Conservation (phyloP, 1,140 invertebrate species). For the Heliconius eleuchia region DNA sequence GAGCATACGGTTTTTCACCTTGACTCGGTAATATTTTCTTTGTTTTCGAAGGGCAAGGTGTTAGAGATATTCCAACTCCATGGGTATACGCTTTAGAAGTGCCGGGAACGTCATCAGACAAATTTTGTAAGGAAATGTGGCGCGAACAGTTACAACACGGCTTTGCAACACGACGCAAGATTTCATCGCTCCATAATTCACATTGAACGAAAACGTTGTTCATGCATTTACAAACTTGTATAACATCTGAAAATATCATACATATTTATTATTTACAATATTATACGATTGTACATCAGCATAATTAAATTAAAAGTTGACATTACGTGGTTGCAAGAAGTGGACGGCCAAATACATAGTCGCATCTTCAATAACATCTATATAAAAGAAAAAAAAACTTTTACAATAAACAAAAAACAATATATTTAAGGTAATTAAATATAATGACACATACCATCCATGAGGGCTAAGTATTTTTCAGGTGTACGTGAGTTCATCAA, state of each 20-base stretch:
- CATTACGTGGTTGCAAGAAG: constrained; percentile 63
- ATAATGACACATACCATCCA: constrained; percentile 48
- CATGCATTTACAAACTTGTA: constrained; percentile 74
- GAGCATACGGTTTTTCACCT: constrained; percentile 19
- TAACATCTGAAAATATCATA: constrained; percentile 50
- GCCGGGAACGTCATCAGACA: constrained; percentile 47
- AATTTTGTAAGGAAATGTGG: constrained; percentile 56
- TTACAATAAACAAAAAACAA: neutral
- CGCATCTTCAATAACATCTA: constrained; percentile 66
- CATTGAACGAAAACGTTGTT: constrained; percentile 73
- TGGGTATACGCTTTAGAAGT: constrained; percentile 44
- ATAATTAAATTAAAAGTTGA: constrained; percentile 4
- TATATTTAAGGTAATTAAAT: neutral
- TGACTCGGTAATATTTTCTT: constrained; percentile 28
- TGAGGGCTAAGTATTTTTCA: constrained; percentile 49
- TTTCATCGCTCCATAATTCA: constrained; percentile 70
- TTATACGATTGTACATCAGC: neutral
- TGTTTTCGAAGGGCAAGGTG: constrained; percentile 48
- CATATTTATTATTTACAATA: constrained; percentile 7
- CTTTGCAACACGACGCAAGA: constrained; percentile 55
- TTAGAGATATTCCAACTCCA: constrained; percentile 55
- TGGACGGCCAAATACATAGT: constrained; percentile 64
- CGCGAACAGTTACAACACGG: constrained; percentile 65
- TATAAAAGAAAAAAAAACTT: constrained; percentile 24
- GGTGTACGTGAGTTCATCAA: constrained; percentile 54